Percentiles rank a stretch among this genome's conserved stretches.
Evolutionary conservation across 1,140 invertebrate genomes (phyloP).

Genomic region (Heliconius hewitsoni): DNA sequence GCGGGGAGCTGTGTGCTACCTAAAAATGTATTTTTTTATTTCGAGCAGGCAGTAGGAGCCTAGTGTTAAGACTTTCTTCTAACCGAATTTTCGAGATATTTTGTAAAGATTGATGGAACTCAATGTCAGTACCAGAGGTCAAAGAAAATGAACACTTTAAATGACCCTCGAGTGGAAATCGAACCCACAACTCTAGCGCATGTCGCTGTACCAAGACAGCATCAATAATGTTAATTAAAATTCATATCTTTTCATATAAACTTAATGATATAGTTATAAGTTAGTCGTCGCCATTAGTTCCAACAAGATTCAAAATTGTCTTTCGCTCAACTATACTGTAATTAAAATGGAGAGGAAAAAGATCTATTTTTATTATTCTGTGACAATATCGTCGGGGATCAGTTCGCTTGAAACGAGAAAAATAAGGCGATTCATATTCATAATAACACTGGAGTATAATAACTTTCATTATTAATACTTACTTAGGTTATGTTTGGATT

Average conservation of each 20-base stretch:
- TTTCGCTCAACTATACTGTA: conserved; percentile 39
- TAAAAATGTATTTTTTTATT: too few species aligned
- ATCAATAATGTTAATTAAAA: conserved; percentile 3
- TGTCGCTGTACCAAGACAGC: too few species aligned
- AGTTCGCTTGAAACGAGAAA: conserved; percentile 40
- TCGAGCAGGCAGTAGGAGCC: too few species aligned
- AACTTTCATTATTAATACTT: conserved; percentile 57
- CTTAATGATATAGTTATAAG: conserved; percentile 20
- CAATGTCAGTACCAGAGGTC: too few species aligned
- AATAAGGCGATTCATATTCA: conserved; percentile 57
- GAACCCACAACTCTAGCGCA: too few species aligned
- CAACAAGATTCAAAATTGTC: conserved; percentile 30
- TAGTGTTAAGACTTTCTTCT: too few species aligned
- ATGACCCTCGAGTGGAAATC: too few species aligned
- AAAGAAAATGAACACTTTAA: too few species aligned
- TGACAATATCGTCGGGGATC: conserved; percentile 50
- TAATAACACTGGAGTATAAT: conserved; percentile 51
- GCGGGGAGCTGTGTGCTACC: too few species aligned
- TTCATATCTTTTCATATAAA: conserved; percentile 10
- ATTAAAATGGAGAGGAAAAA: conserved; percentile 50
- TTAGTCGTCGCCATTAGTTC: conserved; percentile 13
- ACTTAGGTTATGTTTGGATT: conserved; percentile 16
- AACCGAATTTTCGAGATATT: too few species aligned
- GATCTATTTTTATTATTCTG: conserved; percentile 51
- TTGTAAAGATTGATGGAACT: too few species aligned